These are phyloP conservation scores for Pristionchus mayeri DNA, from an alignment of 2,888 invertebrate species.

Conservation along the genomic window DNA sequence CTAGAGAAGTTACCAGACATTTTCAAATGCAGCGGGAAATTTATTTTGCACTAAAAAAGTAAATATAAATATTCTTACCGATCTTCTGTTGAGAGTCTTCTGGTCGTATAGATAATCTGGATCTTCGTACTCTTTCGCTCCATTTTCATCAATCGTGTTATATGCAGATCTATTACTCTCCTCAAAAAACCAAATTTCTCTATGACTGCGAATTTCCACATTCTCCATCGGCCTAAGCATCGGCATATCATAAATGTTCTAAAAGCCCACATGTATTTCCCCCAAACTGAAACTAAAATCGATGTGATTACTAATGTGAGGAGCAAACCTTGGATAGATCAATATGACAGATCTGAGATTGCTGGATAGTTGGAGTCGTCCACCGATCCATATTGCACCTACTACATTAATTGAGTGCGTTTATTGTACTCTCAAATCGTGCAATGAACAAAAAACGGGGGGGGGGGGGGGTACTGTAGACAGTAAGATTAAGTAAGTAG, in stretches of 20 bases:
- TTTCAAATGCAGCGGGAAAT: too few species aligned
- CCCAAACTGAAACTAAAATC: neutral
- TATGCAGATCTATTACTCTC: conserved; percentile 35
- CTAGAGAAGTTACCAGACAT: too few species aligned
- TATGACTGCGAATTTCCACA: neutral
- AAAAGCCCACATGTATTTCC: neutral
- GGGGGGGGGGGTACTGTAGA: too few species aligned
- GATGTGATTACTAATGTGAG: too few species aligned
- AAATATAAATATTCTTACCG: conserved; percentile 21
- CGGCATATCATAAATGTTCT: neutral
- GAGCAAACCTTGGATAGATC: conserved; percentile 42
- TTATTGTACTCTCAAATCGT: neutral
- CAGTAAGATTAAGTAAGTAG: neutral
- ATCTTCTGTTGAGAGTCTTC: conserved; percentile 43
- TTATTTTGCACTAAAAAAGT: too few species aligned
- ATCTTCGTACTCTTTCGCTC: conserved; percentile 45
- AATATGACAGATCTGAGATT: conserved; percentile 41
- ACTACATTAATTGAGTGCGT: too few species aligned
- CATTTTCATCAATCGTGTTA: conserved; percentile 44
- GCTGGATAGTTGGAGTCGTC: conserved; percentile 24
- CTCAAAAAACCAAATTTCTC: neutral
- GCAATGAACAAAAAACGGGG: neutral
- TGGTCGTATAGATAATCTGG: conserved; percentile 49
- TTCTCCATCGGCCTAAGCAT: neutral
- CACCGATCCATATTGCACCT: conserved; percentile 26